phyloP scores from a whole-genome alignment of 35 echinoderm and acorn worm genomes.

The Ophioderma brevispina region DNA sequence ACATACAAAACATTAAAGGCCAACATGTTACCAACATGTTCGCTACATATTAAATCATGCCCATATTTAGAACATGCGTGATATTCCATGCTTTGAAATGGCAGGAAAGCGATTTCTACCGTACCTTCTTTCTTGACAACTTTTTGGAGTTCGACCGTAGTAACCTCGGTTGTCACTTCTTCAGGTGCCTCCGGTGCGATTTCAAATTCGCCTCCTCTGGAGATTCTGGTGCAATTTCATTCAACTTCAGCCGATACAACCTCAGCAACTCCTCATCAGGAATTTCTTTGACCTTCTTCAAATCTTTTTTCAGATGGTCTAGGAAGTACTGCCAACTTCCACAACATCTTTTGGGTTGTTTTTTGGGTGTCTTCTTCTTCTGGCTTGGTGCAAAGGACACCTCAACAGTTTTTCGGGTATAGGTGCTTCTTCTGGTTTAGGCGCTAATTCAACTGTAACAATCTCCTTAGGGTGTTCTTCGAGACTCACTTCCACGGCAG shows the following conservation, averaged over 20 bases:
- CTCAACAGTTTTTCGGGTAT: background rate
- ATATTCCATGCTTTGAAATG: too few relatives aligned
- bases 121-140: constrained; percentile 5
- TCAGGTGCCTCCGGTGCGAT: too few relatives aligned
- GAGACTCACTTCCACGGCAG: background rate
- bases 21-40: too few relatives aligned
- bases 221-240: background rate
- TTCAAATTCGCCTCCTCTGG: background rate
- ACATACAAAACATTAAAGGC: too few relatives aligned
- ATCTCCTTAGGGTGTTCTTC: background rate
- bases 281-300: background rate
- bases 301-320: background rate
- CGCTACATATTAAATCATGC: too few relatives aligned
- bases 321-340: too few relatives aligned
- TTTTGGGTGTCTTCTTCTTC: background rate
- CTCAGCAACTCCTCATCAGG: too few relatives aligned
- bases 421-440: background rate
- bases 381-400: background rate
- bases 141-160: background rate
- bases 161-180: background rate
- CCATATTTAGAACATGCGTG: too few relatives aligned
- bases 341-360: background rate
- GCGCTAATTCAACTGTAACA: background rate
- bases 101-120: too few relatives aligned
- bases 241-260: background rate